These are phyloP conservation scores for Pomatorhinus ruficollis DNA, from an alignment of 2,113 vertebrate genomes.

Conservation along the genomic window DNA sequence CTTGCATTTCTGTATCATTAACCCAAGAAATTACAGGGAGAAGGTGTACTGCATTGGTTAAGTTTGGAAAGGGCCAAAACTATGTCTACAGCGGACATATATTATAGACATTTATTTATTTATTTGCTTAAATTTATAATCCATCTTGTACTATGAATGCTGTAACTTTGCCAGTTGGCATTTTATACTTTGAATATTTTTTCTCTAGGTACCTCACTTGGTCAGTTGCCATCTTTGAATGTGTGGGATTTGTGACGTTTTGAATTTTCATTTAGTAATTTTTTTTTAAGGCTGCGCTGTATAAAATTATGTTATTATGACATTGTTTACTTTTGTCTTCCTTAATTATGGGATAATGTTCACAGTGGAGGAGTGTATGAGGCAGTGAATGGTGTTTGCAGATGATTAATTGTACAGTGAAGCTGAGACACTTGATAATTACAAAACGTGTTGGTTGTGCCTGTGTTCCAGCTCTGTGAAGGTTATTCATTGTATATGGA, in stretches of 20 bases:
- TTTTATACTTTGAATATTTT: neutral
- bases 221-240: neutral
- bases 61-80: neutral
- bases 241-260: neutral
- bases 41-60: neutral
- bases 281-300: neutral
- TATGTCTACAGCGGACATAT: neutral
- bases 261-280: neutral
- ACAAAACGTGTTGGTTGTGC: neutral
- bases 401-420: conserved; percentile 38
- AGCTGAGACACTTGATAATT: conserved; percentile 21
- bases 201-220: neutral
- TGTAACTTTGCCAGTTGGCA: neutral
- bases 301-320: conserved; percentile 28
- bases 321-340: conserved; percentile 65
- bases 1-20: neutral
- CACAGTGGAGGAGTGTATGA: conserved; percentile 7
- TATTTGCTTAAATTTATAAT: neutral
- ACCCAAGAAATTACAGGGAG: neutral
- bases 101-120: neutral
- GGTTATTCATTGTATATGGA: neutral
- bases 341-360: conserved; percentile 58
- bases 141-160: neutral
- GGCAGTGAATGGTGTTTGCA: conserved; percentile 29
- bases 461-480: neutral